These are phyloP conservation scores for Scopus umbretta DNA, from an alignment of 2,113 vertebrate genomes.

Conservation along the genomic window DNA sequence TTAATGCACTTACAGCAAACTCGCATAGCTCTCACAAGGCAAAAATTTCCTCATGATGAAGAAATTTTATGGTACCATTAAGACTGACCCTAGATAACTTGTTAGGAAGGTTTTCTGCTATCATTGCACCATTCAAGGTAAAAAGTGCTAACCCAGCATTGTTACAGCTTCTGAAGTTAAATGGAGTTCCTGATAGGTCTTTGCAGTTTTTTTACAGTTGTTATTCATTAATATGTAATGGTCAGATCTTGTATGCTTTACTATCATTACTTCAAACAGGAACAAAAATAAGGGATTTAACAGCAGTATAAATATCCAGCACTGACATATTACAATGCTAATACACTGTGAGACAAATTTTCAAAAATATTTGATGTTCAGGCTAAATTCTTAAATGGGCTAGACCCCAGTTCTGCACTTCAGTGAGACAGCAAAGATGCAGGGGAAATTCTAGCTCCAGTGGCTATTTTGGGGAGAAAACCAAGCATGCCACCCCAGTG, in stretches of 20 bases:
- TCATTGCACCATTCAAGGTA: neutral
- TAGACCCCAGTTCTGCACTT: neutral
- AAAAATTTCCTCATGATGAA: neutral
- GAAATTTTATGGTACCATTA: constrained; percentile 21
- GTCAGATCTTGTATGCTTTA: neutral
- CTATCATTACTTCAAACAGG: neutral
- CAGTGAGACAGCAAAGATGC: neutral
- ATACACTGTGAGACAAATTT: neutral
- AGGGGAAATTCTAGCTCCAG: neutral
- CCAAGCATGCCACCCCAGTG: accelerated
- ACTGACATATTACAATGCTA: neutral
- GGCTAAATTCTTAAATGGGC: neutral
- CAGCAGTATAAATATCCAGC: neutral
- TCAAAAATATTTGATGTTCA: neutral
- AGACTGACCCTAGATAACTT: neutral
- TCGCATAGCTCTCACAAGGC: neutral
- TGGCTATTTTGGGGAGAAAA: neutral
- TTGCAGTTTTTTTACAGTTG: neutral
- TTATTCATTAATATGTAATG: neutral
- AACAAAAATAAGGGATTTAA: neutral
- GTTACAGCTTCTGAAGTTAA: neutral
- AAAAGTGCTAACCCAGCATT: neutral
- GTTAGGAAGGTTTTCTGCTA: constrained; percentile 1
- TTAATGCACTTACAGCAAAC: constrained; percentile 16
- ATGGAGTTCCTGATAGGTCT: neutral